Base-by-base conservation (phyloP, 2,888 invertebrate species). In the Sphaeridia pumilis region DNA sequence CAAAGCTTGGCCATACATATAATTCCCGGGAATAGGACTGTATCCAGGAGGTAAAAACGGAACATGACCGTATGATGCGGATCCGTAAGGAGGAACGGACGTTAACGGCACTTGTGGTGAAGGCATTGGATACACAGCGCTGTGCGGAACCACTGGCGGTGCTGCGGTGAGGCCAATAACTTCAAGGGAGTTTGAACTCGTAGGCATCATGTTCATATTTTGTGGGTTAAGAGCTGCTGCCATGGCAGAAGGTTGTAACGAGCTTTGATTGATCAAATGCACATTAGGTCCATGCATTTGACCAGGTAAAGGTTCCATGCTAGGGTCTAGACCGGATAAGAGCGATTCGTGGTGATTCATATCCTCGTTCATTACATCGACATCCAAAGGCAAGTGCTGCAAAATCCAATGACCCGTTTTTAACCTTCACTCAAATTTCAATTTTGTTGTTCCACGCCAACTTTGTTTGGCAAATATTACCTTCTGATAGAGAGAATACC, bases 401-500 rank as follows among this genome's bases (percentile, higher is more conserved):
- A 41, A 45, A 4, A n/a, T n/a, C n/a, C n/a, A n/a, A n/a, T n/a
- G n/a, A n/a, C n/a, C n/a, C n/a, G n/a, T n/a, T n/a, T n/a, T n/a
- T n/a, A n/a, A n/a, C n/a, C n/a, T n/a, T n/a, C n/a, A n/a, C n/a
- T n/a, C n/a, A n/a, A n/a, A n/a, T n/a, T n/a, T n/a, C n/a, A n/a
- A n/a, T n/a, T n/a, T n/a, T n/a, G n/a, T n/a, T n/a, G n/a, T n/a
- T n/a, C n/a, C n/a, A n/a, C n/a, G n/a, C n/a, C n/a, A n/a, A n/a
- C n/a, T n/a, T n/a, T n/a, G n/a, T n/a, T n/a, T n/a, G n/a, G n/a
- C n/a, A 22, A 47, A 43, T 5, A 17, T 38, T 53, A 64, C 60
- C 70, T 84, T 79, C 55, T 84, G 72, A 71, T 90, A 92, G 64
- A 95, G 71, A 70, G 94, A 93, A 72, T 88, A 92, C 97, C 97